Evolutionary conservation across 1,140 invertebrate genomes (phyloP).

Genomic region (Cyphomyrmex costatus): DNA sequence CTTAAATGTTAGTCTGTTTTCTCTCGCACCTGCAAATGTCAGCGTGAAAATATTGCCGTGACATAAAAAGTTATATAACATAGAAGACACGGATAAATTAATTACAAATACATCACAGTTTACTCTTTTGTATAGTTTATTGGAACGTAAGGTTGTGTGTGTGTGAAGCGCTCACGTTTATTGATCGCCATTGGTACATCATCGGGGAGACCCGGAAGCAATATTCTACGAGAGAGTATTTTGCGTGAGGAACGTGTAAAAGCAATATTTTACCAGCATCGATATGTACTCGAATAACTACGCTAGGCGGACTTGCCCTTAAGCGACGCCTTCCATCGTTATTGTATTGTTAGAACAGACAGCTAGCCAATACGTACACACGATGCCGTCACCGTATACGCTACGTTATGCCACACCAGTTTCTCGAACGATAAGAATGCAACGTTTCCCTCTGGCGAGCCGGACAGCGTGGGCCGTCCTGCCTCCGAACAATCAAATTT

Average conservation of each 20-base stretch:
- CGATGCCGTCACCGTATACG: constrained; percentile 36
- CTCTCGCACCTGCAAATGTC: background rate
- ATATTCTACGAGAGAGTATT: constrained; percentile 12
- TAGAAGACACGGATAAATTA: background rate
- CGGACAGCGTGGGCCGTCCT: constrained; percentile 69
- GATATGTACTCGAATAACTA: constrained; percentile 22
- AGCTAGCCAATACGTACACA: constrained; percentile 20
- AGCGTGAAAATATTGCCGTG: background rate
- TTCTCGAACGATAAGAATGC: constrained; percentile 73
- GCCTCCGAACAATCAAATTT: constrained; percentile 74
- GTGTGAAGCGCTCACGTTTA: background rate
- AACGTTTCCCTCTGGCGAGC: constrained; percentile 47
- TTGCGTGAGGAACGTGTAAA: constrained; percentile 15
- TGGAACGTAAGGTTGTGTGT: background rate
- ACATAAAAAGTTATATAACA: background rate
- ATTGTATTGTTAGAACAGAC: constrained; percentile 63
- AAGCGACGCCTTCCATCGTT: constrained; percentile 58
- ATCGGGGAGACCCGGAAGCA: constrained; percentile 32
- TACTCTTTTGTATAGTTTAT: background rate
- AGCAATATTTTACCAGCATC: constrained; percentile 45
- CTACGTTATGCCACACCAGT: constrained; percentile 20
- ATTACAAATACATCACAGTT: background rate
- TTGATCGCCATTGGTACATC: constrained; percentile 2
- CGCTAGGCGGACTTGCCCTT: constrained; percentile 45
- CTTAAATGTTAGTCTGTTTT: background rate